Conservation (phyloP, 2,113 vertebrate genomes). For the Rattus rattus region DNA sequence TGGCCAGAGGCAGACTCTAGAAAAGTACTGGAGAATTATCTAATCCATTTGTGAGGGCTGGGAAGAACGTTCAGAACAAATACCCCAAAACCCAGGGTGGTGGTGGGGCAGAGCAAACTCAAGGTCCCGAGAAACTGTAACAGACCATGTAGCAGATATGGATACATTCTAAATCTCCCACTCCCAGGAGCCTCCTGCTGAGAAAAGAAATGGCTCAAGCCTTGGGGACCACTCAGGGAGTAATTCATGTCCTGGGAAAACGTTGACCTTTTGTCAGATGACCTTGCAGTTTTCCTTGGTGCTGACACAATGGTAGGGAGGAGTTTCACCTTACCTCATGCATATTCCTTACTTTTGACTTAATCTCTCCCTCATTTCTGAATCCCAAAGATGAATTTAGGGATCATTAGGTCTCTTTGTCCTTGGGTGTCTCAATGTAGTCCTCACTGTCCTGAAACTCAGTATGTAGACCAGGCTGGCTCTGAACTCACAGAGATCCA, state of each 20-base stretch:
- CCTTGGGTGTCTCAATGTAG: not conserved
- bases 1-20: not conserved
- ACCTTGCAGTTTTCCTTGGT: too few relatives aligned
- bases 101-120: too few relatives aligned
- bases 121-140: not conserved
- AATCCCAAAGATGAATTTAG: not conserved
- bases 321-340: too few relatives aligned
- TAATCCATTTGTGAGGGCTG: not conserved
- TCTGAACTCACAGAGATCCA: not conserved
- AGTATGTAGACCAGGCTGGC: not conserved
- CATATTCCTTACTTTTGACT: not conserved
- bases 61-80: not conserved
- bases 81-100: not conserved
- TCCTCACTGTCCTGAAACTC: not conserved
- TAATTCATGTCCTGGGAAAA: not conserved
- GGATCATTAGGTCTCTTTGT: not conserved
- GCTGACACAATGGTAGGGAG: not conserved
- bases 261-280: not conserved
- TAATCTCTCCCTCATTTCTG: not conserved
- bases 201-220: not conserved
- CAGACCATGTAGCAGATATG: not conserved
- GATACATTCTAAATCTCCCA: not conserved
- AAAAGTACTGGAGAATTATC: not conserved
- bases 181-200: not conserved
- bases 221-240: not conserved